Evolutionary conservation across 1,140 invertebrate species (phyloP).

Genomic region (Chionoecetes opilio): DNA sequence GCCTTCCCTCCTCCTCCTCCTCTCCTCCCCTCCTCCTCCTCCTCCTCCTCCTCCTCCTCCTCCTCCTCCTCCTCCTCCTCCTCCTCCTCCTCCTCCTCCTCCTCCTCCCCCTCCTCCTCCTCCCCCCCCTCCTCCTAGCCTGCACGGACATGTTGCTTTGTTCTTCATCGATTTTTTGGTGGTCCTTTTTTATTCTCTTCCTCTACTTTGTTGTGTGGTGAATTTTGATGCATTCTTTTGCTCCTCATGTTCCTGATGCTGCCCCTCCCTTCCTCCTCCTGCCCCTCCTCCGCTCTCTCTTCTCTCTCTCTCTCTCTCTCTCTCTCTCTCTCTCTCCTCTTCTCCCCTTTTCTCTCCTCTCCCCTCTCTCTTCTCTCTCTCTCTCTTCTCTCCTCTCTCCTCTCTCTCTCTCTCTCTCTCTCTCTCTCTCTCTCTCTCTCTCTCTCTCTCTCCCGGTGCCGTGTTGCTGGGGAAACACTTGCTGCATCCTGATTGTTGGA

Average conservation of each 20-base stretch:
- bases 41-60: no score
- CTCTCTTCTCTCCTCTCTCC: constrained; percentile 3
- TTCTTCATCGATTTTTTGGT: no score
- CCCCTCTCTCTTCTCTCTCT: not conserved
- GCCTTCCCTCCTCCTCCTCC: not conserved
- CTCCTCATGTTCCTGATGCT: no score
- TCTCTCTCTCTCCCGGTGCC: not conserved
- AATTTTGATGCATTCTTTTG: no score
- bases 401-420: not conserved
- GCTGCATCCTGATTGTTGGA: no score
- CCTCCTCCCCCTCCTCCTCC: not conserved
- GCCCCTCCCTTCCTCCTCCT: not conserved
- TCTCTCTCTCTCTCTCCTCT: not conserved
- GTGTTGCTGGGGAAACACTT: no score
- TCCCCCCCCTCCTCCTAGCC: not conserved
- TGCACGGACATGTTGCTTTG: no score
- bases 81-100: not conserved
- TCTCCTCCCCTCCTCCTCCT: not conserved
- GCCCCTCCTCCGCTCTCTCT: not conserved
- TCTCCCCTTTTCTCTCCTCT: not conserved
- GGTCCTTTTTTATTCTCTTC: no score
- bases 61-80: not conserved
- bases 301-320: not conserved
- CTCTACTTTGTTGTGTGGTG: no score
- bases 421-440: not conserved